phyloP scores from a whole-genome alignment of 2,888 invertebrate genomes.

The Lithophane socia region DNA sequence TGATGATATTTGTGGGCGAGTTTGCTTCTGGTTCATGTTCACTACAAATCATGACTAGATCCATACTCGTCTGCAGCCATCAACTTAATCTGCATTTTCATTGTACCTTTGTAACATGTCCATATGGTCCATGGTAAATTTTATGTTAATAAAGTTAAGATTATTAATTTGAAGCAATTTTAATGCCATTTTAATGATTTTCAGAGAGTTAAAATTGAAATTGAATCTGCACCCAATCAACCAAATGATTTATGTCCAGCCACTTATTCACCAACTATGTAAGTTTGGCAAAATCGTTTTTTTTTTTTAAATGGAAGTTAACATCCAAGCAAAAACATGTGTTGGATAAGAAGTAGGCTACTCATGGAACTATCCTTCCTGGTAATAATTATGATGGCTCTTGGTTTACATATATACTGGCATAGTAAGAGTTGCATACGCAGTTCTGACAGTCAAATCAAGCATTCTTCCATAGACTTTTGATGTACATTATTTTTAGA shows the following conservation, averaged over 20 bases:
- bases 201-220: slow-evolving; percentile 80
- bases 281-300: slow-evolving; percentile 68
- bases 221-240: slow-evolving; percentile 68
- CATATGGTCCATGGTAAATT: neutral
- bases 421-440: neutral
- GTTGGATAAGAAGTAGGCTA: neutral
- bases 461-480: neutral
- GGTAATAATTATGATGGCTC: neutral
- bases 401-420: neutral
- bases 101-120: neutral
- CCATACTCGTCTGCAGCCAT: slow-evolving; percentile 96
- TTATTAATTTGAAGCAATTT: neutral
- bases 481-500: neutral
- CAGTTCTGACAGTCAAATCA: neutral
- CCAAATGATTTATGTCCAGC: slow-evolving; percentile 76
- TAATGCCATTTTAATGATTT: slow-evolving; percentile 59
- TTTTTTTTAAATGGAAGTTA: neutral
- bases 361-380: neutral
- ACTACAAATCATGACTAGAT: slow-evolving; percentile 94
- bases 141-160: neutral
- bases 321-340: neutral
- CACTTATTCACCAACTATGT: slow-evolving; percentile 81
- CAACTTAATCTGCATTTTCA: slow-evolving; percentile 81
- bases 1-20: slow-evolving; percentile 94
- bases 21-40: slow-evolving; percentile 95